Conservation (phyloP, 2,113 vertebrate genomes). For the Orthonyx spaldingii region DNA sequence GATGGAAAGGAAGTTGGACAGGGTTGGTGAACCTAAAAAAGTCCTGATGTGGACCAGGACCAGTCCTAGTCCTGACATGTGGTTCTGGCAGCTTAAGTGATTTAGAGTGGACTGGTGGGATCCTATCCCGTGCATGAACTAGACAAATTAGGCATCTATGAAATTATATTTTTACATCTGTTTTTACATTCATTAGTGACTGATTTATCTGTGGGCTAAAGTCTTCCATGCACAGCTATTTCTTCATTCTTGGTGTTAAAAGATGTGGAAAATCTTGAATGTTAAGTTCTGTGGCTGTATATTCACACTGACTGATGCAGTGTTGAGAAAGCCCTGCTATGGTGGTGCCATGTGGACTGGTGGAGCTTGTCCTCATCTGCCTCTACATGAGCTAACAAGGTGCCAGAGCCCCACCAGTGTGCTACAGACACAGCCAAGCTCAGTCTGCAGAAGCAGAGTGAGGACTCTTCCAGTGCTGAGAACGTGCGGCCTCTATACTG, state of each 20-base stretch:
- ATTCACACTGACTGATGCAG: not conserved
- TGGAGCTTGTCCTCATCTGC: not conserved
- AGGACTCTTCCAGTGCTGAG: not conserved
- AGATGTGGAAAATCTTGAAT: not conserved
- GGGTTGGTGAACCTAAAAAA: not conserved
- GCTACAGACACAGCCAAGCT: not conserved
- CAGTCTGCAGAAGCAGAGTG: not conserved
- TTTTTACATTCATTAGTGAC: not conserved
- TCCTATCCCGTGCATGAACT: not conserved
- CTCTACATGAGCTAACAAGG: not conserved
- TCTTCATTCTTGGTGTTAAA: not conserved
- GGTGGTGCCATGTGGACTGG: not conserved
- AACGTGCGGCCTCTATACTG: not conserved
- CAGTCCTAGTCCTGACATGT: not conserved
- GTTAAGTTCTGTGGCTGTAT: not conserved
- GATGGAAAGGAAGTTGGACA: not conserved
- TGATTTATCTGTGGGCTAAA: not conserved
- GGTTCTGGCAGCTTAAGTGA: not conserved
- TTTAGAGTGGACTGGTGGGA: not conserved
- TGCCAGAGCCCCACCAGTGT: not conserved
- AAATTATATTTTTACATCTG: not conserved
- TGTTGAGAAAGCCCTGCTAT: not conserved
- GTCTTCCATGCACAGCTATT: not conserved
- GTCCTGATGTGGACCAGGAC: not conserved
- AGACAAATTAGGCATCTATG: not conserved